Conservation (phyloP, 2,888 invertebrate species). For the Leucoma salicis region DNA sequence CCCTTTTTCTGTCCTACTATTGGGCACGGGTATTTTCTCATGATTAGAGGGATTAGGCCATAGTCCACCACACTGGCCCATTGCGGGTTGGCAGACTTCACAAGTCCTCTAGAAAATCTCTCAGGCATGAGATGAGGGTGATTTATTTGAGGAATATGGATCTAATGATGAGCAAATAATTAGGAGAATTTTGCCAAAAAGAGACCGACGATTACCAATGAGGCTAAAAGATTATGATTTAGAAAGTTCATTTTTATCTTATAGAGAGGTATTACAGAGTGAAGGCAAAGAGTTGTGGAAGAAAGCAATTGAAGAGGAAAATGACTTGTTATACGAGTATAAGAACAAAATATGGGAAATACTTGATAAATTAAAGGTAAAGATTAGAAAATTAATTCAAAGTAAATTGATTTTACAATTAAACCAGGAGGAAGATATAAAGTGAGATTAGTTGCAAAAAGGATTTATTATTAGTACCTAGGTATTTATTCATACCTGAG, state of each 20-base stretch:
- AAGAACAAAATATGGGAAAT: background rate
- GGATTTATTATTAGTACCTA: too few species aligned
- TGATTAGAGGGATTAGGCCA: too few species aligned
- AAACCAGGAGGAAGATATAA: background rate
- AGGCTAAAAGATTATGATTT: constrained; percentile 1
- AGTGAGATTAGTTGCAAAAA: background rate
- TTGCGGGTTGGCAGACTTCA: too few species aligned
- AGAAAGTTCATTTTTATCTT: constrained; percentile 7
- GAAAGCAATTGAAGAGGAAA: background rate
- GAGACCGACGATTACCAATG: background rate
- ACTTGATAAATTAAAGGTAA: background rate
- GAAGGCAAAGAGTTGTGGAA: background rate
- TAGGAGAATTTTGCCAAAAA: background rate
- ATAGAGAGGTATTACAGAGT: constrained; percentile 4
- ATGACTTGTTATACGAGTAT: background rate
- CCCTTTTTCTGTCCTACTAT: too few species aligned
- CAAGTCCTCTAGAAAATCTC: too few species aligned
- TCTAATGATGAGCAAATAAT: background rate
- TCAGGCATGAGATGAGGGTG: too few species aligned
- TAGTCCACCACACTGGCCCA: too few species aligned
- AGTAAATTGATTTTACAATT: constrained; percentile 1
- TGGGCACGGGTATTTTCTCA: too few species aligned
- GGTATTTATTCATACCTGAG: too few species aligned
- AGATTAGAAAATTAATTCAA: background rate
- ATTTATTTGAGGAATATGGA: too few species aligned